These are phyloP conservation scores for Prionace glauca DNA, from an alignment of 2,797 vertebrate species.

Conservation along the genomic window DNA sequence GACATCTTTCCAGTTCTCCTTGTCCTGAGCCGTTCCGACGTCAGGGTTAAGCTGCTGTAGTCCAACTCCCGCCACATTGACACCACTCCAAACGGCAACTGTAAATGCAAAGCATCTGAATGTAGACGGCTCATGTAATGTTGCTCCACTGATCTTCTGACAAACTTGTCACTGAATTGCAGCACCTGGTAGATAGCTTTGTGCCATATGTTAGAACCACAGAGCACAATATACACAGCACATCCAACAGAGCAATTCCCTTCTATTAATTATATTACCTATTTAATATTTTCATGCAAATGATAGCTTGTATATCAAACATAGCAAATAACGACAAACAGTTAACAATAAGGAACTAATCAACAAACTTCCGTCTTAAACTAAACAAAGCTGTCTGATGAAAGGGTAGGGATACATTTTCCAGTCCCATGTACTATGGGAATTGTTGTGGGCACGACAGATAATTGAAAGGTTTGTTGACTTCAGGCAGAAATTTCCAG, in stretches of 20 bases:
- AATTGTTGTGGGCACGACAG: no score
- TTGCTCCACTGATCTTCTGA: not conserved
- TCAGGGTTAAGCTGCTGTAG: slow-evolving; percentile 84
- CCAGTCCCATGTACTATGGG: no score
- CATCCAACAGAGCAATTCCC: not conserved
- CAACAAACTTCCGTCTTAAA: not conserved
- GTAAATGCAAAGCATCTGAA: slow-evolving; percentile 33
- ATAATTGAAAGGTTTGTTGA: no score
- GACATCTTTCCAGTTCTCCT: slow-evolving; percentile 82
- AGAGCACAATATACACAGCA: not conserved
- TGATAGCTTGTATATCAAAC: not conserved
- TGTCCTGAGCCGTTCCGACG: slow-evolving; percentile 75
- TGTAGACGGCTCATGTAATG: not conserved
- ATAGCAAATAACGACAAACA: not conserved
- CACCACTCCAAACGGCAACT: slow-evolving; percentile 93
- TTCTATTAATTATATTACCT: not conserved
- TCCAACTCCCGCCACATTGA: slow-evolving; percentile 84
- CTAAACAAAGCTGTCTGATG: not conserved
- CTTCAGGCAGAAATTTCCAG: no score
- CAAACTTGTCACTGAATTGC: not conserved
- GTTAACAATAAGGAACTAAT: not conserved
- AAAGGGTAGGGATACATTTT: not conserved
- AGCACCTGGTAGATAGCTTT: no score
- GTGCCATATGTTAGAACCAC: not conserved
- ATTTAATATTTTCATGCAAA: not conserved